Base-by-base conservation (phyloP, 2,888 invertebrate species). In the Cyclophora albipunctata region DNA sequence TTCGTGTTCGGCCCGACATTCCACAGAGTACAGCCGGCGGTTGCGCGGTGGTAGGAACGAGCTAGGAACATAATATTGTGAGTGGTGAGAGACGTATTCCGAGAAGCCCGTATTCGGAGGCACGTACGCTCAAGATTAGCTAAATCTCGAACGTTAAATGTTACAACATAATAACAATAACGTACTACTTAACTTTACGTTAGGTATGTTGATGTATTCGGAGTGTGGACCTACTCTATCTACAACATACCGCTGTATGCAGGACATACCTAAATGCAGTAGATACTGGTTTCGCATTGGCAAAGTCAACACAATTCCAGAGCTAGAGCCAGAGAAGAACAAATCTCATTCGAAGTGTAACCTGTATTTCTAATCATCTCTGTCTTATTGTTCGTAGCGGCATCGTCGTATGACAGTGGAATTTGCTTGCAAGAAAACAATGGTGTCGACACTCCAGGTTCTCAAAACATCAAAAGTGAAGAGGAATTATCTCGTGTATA, bases 111-210 rank as follows among this genome's bases (percentile, higher is more conserved):
- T 80, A 83, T 81, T 67, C 77, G 84, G 83, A 86, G 71, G 81
- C 86, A 86, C 86, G 86, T 85, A 81, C 86, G 78, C 68, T 66
- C 69, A 69, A 73, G 76, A 81, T 84, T 80, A 76, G 80, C 76
- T 75, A 82, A 81, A 82, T 81, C 73, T 79, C 71, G 62, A 69
- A 59, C 67, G 71, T 75, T 75, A 67, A 76, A 78, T 73, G 71
- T 74, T 73, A 75, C 75, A 73, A 73, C 72, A 71, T 69, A 73
- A 77, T 76, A 78, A 78, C 71, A 76, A 71, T 75, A 69, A 71
- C 66, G 67, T 63, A 57, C 60, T 59, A 62, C 49, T 42, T 49
- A 41, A 47, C 37, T 20, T 20, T 20, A 20, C 20, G 20, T 20
- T 20, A 20, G 20, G 20, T 20, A 20, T 46, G 48, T 48, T 47